These are phyloP conservation scores for Pachyrhynchus sulphureomaculatus DNA, from an alignment of 1,140 invertebrate genomes.

Conservation along the genomic window DNA sequence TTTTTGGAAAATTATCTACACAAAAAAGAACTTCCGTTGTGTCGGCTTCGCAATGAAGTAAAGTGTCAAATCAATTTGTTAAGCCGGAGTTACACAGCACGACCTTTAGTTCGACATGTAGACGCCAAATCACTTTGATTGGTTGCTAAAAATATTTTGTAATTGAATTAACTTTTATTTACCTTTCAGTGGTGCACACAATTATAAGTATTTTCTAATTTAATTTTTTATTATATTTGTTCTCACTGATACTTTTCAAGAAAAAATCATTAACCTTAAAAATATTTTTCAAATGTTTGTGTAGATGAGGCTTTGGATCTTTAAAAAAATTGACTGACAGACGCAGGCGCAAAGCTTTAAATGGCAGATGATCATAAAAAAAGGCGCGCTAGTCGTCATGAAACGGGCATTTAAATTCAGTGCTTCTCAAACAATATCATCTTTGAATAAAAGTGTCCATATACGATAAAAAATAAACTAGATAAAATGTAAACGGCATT, in stretches of 20 bases:
- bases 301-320: background rate
- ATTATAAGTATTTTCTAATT: too few species aligned
- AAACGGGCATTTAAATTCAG: conserved; percentile 16
- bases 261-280: too few species aligned
- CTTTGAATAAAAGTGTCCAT: background rate
- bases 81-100: background rate
- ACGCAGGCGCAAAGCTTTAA: background rate
- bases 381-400: conserved; percentile 13
- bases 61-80: conserved; percentile 20
- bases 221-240: too few species aligned
- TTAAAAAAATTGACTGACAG: background rate
- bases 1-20: background rate
- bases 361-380: conserved; percentile 13
- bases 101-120: background rate
- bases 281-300: background rate
- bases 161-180: too few species aligned
- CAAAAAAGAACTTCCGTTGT: background rate
- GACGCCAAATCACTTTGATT: too few species aligned
- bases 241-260: too few species aligned
- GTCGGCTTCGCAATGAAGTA: conserved; percentile 8
- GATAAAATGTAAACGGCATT: too few species aligned
- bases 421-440: conserved; percentile 4
- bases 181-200: too few species aligned
- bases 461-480: too few species aligned
- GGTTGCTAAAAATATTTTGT: too few species aligned